Conservation (phyloP, 2,888 invertebrate species). For the Siphlonurus alternatus region DNA sequence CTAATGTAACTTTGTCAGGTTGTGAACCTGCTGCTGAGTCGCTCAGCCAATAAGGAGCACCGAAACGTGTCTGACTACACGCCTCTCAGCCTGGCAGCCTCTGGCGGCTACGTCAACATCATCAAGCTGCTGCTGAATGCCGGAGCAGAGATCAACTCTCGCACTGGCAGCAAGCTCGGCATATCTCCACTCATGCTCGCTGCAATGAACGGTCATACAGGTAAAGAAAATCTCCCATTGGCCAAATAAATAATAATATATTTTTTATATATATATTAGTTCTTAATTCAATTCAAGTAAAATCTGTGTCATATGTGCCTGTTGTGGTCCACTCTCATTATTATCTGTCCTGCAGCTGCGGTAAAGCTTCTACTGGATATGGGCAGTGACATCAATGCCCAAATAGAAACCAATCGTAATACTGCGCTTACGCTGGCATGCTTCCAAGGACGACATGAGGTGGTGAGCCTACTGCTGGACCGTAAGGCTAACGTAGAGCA, state of each 20-base stretch:
- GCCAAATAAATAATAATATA: too few species aligned
- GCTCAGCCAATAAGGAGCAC: constrained; percentile 93
- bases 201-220: constrained; percentile 94
- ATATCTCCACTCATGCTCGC: constrained; percentile 98
- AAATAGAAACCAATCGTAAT: constrained; percentile 98
- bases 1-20: constrained; percentile 29
- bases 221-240: constrained; percentile 19
- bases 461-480: constrained; percentile 88
- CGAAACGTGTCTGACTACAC: constrained; percentile 99
- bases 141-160: constrained; percentile 97
- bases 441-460: constrained; percentile 98
- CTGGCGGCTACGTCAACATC: constrained; percentile 96
- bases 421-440: constrained; percentile 97
- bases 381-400: constrained; percentile 98
- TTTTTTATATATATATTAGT: constrained; percentile 3
- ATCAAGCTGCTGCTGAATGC: constrained; percentile 83
- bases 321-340: too few species aligned
- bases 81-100: constrained; percentile 94
- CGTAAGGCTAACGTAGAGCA: constrained; percentile 98
- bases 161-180: constrained; percentile 91
- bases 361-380: constrained; percentile 89
- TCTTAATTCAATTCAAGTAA: not conserved
- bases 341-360: constrained; percentile 43
- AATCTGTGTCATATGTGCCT: not conserved
- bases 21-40: constrained; percentile 73